These are phyloP conservation scores for Nycticryphes semicollaris DNA, from an alignment of 2,113 vertebrate species.

Conservation along the genomic window DNA sequence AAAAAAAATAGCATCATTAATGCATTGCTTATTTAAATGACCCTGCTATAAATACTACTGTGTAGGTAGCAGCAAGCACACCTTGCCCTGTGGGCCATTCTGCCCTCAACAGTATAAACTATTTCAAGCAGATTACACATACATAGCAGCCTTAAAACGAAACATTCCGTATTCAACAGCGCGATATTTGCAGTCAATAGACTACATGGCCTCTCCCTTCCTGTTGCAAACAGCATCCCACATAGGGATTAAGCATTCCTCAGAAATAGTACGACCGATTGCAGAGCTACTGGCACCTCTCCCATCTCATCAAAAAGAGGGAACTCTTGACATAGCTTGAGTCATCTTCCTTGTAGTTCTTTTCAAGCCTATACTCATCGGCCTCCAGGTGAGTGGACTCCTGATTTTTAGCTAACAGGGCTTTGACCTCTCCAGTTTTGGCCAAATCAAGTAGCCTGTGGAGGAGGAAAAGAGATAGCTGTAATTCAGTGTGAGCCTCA, in stretches of 20 bases:
- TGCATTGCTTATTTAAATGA: background rate
- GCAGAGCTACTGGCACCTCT: background rate
- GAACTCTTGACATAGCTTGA: background rate
- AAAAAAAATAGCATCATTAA: background rate
- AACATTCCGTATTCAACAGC: background rate
- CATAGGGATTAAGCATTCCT: background rate
- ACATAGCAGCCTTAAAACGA: background rate
- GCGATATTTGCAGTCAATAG: background rate
- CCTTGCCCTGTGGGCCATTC: background rate
- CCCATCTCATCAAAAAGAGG: background rate
- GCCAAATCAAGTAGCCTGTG: background rate
- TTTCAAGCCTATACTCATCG: background rate
- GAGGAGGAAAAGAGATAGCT: background rate
- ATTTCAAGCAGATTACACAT: background rate
- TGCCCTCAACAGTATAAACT: background rate
- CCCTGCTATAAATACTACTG: background rate
- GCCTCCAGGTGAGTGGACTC: background rate
- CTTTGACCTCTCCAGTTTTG: background rate
- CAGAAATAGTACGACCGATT: background rate
- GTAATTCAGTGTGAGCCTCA: background rate
- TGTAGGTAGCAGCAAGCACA: background rate
- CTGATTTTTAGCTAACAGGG: background rate
- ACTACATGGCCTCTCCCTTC: slow-evolving; percentile 31
- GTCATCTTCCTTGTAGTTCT: slow-evolving; percentile 12
- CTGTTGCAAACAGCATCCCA: background rate